Evolutionary conservation across 2,888 invertebrate species (phyloP).

Genomic region (Tenthredo distinguenda): DNA sequence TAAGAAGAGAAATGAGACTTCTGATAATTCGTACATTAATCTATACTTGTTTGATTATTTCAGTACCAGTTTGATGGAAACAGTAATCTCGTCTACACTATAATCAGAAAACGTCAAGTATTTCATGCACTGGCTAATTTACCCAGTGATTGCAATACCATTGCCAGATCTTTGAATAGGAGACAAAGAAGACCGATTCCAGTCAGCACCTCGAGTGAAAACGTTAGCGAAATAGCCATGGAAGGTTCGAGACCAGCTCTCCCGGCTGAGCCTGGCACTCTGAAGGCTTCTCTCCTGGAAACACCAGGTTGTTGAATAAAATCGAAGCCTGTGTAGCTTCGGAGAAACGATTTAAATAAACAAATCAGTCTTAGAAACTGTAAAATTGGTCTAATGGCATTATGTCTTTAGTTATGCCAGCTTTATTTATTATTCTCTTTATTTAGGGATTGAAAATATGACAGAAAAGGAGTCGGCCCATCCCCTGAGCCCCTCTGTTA

Average conservation of each 20-base stretch:
- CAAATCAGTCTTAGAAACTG: slow-evolving; percentile 2
- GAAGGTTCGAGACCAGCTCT: slow-evolving; percentile 91
- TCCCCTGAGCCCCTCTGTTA: slow-evolving; percentile 79
- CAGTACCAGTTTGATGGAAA: slow-evolving; percentile 85
- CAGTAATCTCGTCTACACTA: slow-evolving; percentile 98
- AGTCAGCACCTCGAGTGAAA: slow-evolving; percentile 78
- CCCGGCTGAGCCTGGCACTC: slow-evolving; percentile 94
- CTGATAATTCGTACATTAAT: not conserved
- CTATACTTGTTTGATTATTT: slow-evolving; percentile 15
- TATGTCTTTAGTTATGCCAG: not conserved
- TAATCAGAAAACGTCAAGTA: slow-evolving; percentile 98
- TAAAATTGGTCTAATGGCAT: not conserved
- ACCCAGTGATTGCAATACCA: slow-evolving; percentile 94
- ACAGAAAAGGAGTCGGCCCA: slow-evolving; percentile 97
- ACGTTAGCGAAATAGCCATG: slow-evolving; percentile 85
- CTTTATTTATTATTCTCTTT: slow-evolving; percentile 15
- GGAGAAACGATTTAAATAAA: not conserved
- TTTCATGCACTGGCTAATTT: slow-evolving; percentile 99
- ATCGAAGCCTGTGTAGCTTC: not conserved
- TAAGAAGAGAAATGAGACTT: not conserved
- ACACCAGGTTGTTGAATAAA: slow-evolving; percentile 85
- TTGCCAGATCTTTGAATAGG: slow-evolving; percentile 87
- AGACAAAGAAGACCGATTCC: slow-evolving; percentile 78
- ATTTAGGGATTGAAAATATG: slow-evolving; percentile 90
- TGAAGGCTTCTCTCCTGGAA: slow-evolving; percentile 93